Base-by-base conservation (phyloP, 2,888 invertebrate species). In the Serripes groenlandicus region DNA sequence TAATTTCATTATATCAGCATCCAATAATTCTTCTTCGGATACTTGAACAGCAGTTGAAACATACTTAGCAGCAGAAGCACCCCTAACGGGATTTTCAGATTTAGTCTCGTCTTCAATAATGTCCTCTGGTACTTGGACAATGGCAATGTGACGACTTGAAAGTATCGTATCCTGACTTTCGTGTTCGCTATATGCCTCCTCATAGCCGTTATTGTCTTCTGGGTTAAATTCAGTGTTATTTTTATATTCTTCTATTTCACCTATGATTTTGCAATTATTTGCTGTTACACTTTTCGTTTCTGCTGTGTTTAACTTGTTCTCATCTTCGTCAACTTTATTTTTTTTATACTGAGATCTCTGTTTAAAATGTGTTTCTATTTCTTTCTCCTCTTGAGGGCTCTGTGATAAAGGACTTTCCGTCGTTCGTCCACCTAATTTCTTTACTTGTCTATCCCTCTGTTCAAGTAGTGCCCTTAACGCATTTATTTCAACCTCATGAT, bases 401-500 rank as follows among this genome's bases (percentile, higher is more conserved):
- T 69, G 76, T 37, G 37, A 35, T 7, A 54, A 74, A 52, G 60
- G 54, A 11, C 56, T 49, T 3, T 54, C 32, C 15, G 56, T 35
- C 56, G 54, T 49, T 52, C 35, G 58, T n/a, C 64, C 58, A 23
- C 69, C 58, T 21, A 78, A 32, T 15, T 37, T 32, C 26, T 70
- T 73, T 32, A 82, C 66, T 5, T 66, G 34, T 26, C 49, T 73
- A 62, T 79, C 76, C 35, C 62, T 62, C 35, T 77, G 64, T 54
- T 83, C 83, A 66, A 83, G 37, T n/a, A 78, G 70, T 4, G 83
- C 80, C 52, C 58, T 76, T 1, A 83, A 66, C 15, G 73, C 70
- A 54, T 83, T 83, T 1, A 83, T 77, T 60, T 83, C 83, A 15
- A 83, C 83, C 78, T 80, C 83, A 49, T 83, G 83, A 18, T 77